Percentiles rank a stretch among this genome's conserved stretches.
These are phyloP conservation scores for Sphinx pinastri DNA, from an alignment of 2,888 invertebrate species.

Conservation along the genomic window DNA sequence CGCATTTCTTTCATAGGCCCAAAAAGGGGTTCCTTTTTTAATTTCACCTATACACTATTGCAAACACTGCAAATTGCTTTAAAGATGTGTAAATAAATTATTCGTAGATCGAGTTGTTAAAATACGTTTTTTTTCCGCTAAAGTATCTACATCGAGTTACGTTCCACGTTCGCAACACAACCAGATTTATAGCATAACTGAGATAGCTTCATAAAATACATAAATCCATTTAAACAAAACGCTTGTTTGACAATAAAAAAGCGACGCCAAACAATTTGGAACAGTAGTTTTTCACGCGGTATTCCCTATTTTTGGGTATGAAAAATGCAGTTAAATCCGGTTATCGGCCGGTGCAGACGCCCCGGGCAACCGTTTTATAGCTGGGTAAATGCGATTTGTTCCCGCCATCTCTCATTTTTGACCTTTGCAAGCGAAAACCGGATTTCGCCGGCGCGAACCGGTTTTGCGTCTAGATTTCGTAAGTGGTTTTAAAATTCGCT, in stretches of 20 bases:
- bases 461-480: slow-evolving; percentile 15
- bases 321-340: slow-evolving; percentile 46
- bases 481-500: slow-evolving; percentile 9
- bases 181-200: background rate
- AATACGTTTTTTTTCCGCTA: no score
- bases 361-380: slow-evolving; percentile 35
- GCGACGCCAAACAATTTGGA: slow-evolving; percentile 7
- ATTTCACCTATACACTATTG: no score
- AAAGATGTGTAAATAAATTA: no score
- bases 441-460: slow-evolving; percentile 26
- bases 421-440: slow-evolving; percentile 37
- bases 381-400: slow-evolving; percentile 48
- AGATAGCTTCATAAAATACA: background rate
- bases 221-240: slow-evolving; percentile 14
- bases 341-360: slow-evolving; percentile 48
- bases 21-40: no score
- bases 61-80: no score
- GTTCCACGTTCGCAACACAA: no score
- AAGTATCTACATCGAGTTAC: no score
- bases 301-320: slow-evolving; percentile 5
- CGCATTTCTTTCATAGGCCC: no score
- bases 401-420: slow-evolving; percentile 43
- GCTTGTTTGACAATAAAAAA: slow-evolving; percentile 9
- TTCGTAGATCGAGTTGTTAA: no score
- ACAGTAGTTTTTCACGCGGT: slow-evolving; percentile 30